Percentiles rank a stretch among this genome's conserved stretches.
phyloP scores from a whole-genome alignment of 2,888 invertebrate species.

The Drosophila quinaria region DNA sequence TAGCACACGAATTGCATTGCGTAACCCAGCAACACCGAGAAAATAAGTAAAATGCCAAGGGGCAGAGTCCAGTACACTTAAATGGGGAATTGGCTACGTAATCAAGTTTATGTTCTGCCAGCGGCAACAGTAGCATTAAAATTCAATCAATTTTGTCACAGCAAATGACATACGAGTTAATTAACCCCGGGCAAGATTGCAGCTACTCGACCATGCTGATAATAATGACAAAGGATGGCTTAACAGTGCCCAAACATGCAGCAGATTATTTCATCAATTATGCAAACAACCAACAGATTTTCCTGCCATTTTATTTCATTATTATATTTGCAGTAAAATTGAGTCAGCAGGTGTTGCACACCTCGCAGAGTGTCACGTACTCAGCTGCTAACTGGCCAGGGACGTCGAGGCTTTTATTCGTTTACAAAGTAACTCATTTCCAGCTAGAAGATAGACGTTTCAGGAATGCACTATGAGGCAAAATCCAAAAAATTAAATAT shows the following conservation, averaged over 20 bases:
- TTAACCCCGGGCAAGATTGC: constrained; percentile 48
- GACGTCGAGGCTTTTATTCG: background rate
- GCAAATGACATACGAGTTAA: constrained; percentile 45
- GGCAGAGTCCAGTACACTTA: constrained; percentile 6
- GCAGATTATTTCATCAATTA: constrained; percentile 57
- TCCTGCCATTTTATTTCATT: constrained; percentile 45
- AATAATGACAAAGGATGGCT: constrained; percentile 14
- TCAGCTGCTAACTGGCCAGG: constrained; percentile 1
- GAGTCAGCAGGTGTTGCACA: constrained; percentile 15
- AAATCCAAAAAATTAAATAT: too few species aligned
- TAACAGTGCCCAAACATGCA: constrained; percentile 18
- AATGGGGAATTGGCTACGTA: constrained; percentile 38
- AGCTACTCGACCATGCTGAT: constrained; percentile 9
- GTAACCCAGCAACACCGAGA: constrained; percentile 49
- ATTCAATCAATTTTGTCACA: background rate
- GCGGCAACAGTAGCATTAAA: constrained; percentile 3
- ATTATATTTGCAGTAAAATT: constrained; percentile 49
- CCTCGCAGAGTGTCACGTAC: constrained; percentile 42
- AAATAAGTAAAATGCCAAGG: constrained; percentile 36
- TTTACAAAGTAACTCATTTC: background rate
- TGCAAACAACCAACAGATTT: constrained; percentile 61
- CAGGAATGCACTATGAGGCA: too few species aligned
- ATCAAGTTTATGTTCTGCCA: constrained; percentile 44
- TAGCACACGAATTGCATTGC: constrained; percentile 64
- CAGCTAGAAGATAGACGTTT: background rate